Base-by-base conservation (phyloP, 2,797 vertebrate genomes). In the Kryptolebias ocellatus region DNA sequence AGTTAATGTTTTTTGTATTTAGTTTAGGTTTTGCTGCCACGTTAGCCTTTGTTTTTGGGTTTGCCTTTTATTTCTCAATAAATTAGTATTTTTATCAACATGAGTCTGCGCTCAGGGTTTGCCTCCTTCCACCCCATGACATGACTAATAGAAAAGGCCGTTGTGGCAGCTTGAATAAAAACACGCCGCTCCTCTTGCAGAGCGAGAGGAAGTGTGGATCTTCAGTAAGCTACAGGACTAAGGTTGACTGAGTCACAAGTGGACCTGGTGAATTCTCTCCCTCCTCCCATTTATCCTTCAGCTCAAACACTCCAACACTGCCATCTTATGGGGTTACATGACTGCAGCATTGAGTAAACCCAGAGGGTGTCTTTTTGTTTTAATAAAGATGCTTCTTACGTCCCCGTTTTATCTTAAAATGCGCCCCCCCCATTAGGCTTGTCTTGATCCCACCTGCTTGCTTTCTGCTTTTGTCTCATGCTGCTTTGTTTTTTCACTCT, bases 161-260 rank as follows among this genome's bases (percentile, higher is more conserved):
- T 27, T 71, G 18, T 46, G n/a, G 16, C 29, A 34, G 53, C 74
- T 74, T 44, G 56, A 67, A 76, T 76, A 50, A 84, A 71, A 66
- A 61, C 50, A 55, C 15, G 45, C 20, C 20, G 63, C 74, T 78
- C 61, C 68, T 68, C 63, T 53, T 55, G 60, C 53, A 56, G 63
- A 81, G 58, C 44, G 28, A 69, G 72, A 74, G 50, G 17, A 62
- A 75, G 68, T 70, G 68, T 31, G 64, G 50, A 11, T 78, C 64
- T 67, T 77, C 70, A 62, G n/a, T 74, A 66, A 76, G 68, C 74
- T 54, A 17, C 49, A 66, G 72, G 74, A 71, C 75, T 5, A 47
- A 78, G 61, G 77, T 78, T 74, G 57, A 85, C 83, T 85, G 85
- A 89, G 83, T 88, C 86, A 90, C 79, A 73, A 66, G 72, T 68